A percentile compares a stretch with the other conserved stretches of the same genome.
Evolutionary conservation across 2,888 invertebrate species (phyloP).

Genomic region (Hydropsyche betteni): DNA sequence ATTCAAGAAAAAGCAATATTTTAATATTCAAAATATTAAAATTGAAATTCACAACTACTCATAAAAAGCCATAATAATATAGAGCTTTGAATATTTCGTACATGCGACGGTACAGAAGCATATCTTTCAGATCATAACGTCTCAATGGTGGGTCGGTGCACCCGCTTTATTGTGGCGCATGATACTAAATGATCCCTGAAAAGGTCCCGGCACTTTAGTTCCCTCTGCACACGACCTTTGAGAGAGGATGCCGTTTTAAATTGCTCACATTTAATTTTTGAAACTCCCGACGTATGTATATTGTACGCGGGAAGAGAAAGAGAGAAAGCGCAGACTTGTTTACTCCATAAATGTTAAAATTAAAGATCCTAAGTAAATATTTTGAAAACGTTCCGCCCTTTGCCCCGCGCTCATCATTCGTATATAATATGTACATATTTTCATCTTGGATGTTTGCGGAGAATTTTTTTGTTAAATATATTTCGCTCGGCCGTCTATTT

Average conservation of each 20-base stretch:
- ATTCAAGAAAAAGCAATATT: too few relatives aligned
- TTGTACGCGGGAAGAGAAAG: background rate
- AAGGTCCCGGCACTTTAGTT: background rate
- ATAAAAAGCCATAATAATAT: too few relatives aligned
- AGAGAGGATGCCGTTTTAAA: background rate
- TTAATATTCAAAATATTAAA: too few relatives aligned
- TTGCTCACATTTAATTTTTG: constrained; percentile 14
- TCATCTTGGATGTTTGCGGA: background rate
- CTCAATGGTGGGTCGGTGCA: constrained; percentile 11
- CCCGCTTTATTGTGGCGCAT: constrained; percentile 12
- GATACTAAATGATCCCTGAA: constrained; percentile 28
- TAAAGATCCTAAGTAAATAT: constrained; percentile 31
- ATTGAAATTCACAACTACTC: too few relatives aligned
- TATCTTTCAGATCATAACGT: constrained; percentile 34
- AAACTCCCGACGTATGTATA: background rate
- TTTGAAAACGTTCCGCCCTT: constrained; percentile 18
- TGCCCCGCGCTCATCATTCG: constrained; percentile 8
- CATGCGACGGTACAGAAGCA: constrained; percentile 1
- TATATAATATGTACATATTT: constrained; percentile 11
- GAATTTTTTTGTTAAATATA: constrained; percentile 19
- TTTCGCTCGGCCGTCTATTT: background rate
- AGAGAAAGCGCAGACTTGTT: constrained; percentile 4
- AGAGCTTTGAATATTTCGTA: too few relatives aligned
- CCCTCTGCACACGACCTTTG: too few relatives aligned
- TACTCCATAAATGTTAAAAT: constrained; percentile 26